Percentiles rank a stretch among this genome's conserved stretches.
phyloP scores from a whole-genome alignment of 2,888 invertebrate genomes.

The Heliconius ethilla region DNA sequence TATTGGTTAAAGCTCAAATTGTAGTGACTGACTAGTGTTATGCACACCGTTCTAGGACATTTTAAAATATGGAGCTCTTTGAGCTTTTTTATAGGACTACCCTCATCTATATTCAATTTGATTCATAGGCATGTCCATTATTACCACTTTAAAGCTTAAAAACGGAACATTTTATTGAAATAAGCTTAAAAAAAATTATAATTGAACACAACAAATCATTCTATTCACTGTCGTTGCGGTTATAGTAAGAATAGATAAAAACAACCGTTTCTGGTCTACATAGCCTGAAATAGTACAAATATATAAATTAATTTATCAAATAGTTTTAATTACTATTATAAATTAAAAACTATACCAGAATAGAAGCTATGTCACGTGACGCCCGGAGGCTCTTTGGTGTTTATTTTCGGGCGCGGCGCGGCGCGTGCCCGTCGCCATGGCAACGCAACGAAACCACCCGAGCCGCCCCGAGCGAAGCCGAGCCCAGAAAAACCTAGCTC shows the following conservation, averaged over 20 bases:
- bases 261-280: neutral
- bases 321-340: neutral
- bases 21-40: slow-evolving; percentile 22
- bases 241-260: neutral
- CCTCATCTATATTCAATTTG: neutral
- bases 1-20: slow-evolving; percentile 18
- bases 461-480: slow-evolving; percentile 56
- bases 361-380: slow-evolving; percentile 41
- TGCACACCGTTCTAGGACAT: neutral
- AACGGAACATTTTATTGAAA: neutral
- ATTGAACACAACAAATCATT: neutral
- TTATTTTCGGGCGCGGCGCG: slow-evolving; percentile 73
- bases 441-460: slow-evolving; percentile 65
- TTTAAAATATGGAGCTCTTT: neutral
- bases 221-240: neutral
- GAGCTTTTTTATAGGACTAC: neutral
- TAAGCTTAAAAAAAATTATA: neutral
- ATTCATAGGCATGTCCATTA: neutral
- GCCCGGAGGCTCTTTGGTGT: slow-evolving; percentile 54
- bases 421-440: slow-evolving; percentile 69
- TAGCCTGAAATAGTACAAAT: neutral
- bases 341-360: neutral
- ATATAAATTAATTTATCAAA: neutral
- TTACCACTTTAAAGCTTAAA: neutral
- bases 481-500: slow-evolving; percentile 49